Conservation (phyloP, 1,140 invertebrate genomes). For the Saxidomus purpurata region DNA sequence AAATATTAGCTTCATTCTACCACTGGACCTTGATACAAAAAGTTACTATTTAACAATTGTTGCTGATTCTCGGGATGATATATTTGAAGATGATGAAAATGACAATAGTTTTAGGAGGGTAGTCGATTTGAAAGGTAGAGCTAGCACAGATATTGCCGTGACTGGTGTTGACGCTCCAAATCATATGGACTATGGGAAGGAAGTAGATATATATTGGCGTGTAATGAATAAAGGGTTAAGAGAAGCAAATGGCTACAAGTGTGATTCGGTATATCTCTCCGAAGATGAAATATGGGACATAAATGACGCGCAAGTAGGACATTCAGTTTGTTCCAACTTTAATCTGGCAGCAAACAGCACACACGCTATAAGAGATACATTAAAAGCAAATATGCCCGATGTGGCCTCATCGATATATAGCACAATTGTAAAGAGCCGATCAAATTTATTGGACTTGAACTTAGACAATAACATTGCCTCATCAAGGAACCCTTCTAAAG, state of each 20-base stretch:
- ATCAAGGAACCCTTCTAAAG: background rate
- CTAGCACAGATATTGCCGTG: conserved; percentile 3
- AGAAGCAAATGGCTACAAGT: conserved; percentile 7
- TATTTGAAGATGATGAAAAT: conserved; percentile 46
- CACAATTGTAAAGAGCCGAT: conserved; percentile 15
- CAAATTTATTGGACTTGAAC: conserved; percentile 29
- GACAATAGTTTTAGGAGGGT: conserved; percentile 4
- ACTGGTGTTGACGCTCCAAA: background rate
- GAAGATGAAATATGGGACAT: conserved; percentile 29
- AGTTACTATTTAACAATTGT: conserved; percentile 31
- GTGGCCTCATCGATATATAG: background rate
- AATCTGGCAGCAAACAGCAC: background rate
- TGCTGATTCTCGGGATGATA: conserved; percentile 24
- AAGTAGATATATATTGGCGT: background rate
- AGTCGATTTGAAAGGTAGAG: background rate
- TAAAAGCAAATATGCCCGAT: background rate
- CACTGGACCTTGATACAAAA: conserved; percentile 11
- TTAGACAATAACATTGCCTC: conserved; percentile 28
- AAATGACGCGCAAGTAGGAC: background rate
- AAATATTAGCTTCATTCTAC: conserved; percentile 9
- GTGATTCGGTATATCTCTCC: conserved; percentile 47
- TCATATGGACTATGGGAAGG: background rate
- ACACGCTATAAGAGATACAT: background rate
- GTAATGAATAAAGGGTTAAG: conserved; percentile 24
- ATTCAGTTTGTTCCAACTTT: background rate